Base-by-base conservation (phyloP, 2,888 invertebrate species). In the Zaprionus lineosus region DNA sequence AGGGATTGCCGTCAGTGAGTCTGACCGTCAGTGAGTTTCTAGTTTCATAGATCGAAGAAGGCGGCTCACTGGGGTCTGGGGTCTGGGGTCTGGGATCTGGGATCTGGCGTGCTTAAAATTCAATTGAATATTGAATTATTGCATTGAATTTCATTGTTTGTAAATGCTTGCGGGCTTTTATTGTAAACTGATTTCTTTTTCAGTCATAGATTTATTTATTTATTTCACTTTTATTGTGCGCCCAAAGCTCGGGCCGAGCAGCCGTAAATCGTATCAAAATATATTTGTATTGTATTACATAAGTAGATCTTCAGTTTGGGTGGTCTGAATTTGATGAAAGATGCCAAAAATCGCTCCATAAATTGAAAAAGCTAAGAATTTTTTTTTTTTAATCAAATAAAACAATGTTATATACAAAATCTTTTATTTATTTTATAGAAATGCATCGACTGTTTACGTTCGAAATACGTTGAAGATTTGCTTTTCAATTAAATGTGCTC, bases 121-220 rank as follows among this genome's bases (percentile, higher is more conserved):
- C 87, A 88, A 88, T 88, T 87, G 86, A 87, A 88, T 88, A 72
- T 87, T 85, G 88, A 88, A 78, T 86, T 79, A 86, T 87, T 87
- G 88, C 75, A 87, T 86, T 86, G 86, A 70, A 76, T 87, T 84
- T 86, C 86, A 86, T 87, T 87, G 86, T 87, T 86, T 86, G 86
- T 87, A 86, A 86, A 87, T 87, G 78, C 74, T 69, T 21, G 39
- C 44, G 46, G 66, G 50, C 53, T 60, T 72, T 75, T 70, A 67
- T 70, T 73, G 76, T 81, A 83, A 73, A 85, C 85, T 81, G 81
- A 79, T 85, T 81, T 81, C 81, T 66, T 85, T 81, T 83, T 66
- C 69, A 63, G 76, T 59, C 63, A 60, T 70, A 65, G 81, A 83
- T 81, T 83, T 85, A 81, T 79, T 79, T 85, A 82, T 73, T 73